phyloP scores from a whole-genome alignment of 2,888 invertebrate species.

The Ectemnius continuus region DNA sequence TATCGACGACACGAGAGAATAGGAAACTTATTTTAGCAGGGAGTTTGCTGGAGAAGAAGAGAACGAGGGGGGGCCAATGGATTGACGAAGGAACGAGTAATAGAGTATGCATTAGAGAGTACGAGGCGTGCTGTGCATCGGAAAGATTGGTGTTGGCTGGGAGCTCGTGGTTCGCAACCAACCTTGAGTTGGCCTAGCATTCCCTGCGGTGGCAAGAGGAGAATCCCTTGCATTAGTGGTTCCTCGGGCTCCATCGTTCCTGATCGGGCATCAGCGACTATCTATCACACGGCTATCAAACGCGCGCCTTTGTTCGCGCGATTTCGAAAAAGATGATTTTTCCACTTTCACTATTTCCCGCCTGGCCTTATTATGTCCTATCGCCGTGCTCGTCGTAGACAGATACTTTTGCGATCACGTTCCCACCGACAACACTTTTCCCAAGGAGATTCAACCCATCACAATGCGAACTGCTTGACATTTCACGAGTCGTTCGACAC shows the following conservation, averaged over 20 bases:
- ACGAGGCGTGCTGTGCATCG: slow-evolving; percentile 11
- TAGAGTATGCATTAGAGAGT: slow-evolving; percentile 1
- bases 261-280: slow-evolving; percentile 40
- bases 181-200: slow-evolving; percentile 88
- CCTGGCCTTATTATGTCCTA: slow-evolving; percentile 36
- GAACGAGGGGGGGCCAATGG: not conserved
- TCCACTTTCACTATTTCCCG: slow-evolving; percentile 58
- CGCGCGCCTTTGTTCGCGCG: slow-evolving; percentile 32
- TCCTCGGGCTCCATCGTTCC: slow-evolving; percentile 85
- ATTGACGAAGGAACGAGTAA: slow-evolving; percentile 1
- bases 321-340: slow-evolving; percentile 46
- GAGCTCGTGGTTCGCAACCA: slow-evolving; percentile 81
- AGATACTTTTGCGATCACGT: slow-evolving; percentile 24
- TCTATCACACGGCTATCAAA: slow-evolving; percentile 14
- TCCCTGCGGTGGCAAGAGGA: slow-evolving; percentile 88
- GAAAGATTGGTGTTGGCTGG: slow-evolving; percentile 28
- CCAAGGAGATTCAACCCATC: slow-evolving; percentile 54
- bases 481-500: slow-evolving; percentile 38
- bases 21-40: too few species aligned
- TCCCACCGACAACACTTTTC: slow-evolving; percentile 48
- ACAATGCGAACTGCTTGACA: slow-evolving; percentile 53
- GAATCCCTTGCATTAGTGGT: slow-evolving; percentile 86
- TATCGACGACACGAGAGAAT: too few species aligned
- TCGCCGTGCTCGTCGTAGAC: slow-evolving; percentile 30
- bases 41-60: too few species aligned